These are phyloP conservation scores for Helleia helle DNA, from an alignment of 2,888 invertebrate species.

Conservation along the genomic window DNA sequence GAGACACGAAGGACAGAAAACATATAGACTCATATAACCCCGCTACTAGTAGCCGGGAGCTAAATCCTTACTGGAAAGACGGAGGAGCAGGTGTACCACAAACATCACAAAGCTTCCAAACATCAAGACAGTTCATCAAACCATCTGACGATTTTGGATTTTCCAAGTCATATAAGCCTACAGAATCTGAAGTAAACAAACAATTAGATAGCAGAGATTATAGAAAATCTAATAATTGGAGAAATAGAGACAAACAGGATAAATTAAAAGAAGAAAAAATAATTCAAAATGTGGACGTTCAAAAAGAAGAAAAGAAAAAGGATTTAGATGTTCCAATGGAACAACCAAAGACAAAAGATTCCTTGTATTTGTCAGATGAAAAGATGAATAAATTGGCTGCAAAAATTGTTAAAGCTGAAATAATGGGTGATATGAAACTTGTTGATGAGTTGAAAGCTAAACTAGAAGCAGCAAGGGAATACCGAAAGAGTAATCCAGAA, in stretches of 20 bases:
- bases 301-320: neutral
- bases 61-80: slow-evolving; percentile 95
- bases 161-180: slow-evolving; percentile 23
- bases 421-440: slow-evolving; percentile 85
- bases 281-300: neutral
- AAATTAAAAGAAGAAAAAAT: slow-evolving; percentile 16
- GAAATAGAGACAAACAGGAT: slow-evolving; percentile 9
- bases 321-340: slow-evolving; percentile 13
- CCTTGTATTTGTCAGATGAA: slow-evolving; percentile 77
- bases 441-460: slow-evolving; percentile 82
- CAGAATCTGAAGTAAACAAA: slow-evolving; percentile 16
- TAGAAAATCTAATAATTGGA: slow-evolving; percentile 22
- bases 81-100: slow-evolving; percentile 89
- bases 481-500: slow-evolving; percentile 54
- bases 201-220: slow-evolving; percentile 6
- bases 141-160: slow-evolving; percentile 49
- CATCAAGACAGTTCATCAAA: slow-evolving; percentile 46
- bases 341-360: slow-evolving; percentile 18
- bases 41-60: slow-evolving; percentile 81
- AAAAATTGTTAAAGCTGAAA: slow-evolving; percentile 94
- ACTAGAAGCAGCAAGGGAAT: slow-evolving; percentile 79
- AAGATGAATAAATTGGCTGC: slow-evolving; percentile 94
- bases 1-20: slow-evolving; percentile 64
- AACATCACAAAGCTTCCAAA: slow-evolving; percentile 43
- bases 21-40: slow-evolving; percentile 78